Base-by-base conservation (phyloP, 2,888 invertebrate species). In the Pyrochroa serraticornis region DNA sequence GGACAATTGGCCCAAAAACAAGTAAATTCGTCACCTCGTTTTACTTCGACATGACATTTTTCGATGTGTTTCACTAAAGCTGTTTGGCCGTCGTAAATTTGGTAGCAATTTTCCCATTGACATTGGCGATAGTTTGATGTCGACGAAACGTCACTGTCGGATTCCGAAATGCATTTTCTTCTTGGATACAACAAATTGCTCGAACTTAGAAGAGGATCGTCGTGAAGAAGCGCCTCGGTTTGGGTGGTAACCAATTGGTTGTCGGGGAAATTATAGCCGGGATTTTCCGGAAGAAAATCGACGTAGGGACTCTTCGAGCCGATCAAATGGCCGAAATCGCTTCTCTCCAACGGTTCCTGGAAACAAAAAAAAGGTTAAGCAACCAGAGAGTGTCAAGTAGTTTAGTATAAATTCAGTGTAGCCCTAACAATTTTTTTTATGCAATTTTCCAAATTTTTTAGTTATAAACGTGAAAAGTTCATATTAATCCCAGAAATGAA, bases 1-100 rank as follows among this genome's bases (percentile, higher is more conserved):
- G 93, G 91, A 78, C 98, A 98, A n/a, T 92, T 92, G 52, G 87
- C 82, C 97, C 97, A 98, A 41, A 91, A 87, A 73, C 97, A 98
- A 32, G 95, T 90, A 79, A 96, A 97, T 69, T 95, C 93, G 69
- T 97, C 89, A 8, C 89, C 86, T 83, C 86, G 89, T 77, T 85
- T 92, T 70, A 89, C 85, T 75, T 96, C 95, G 35, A 97, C 93
- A 77, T 97, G 97, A 38, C 86, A 84, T 71, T 90, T 89, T 72
- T 93, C 93, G 46, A 93, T 93, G 70, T 93, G 93, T 53, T 87
- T 86, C 1, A 93, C 93, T 60, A 97, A 82, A 6, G 88, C 85
- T 48, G 83, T 88, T 75, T 95, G 95, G 65, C 88, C 88, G 2
- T 88, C 84, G 79, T 93, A 95, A 66, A 86, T 84, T 70, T 87